phyloP scores from a whole-genome alignment of 2,888 invertebrate genomes.

The Conchocele bisecta region DNA sequence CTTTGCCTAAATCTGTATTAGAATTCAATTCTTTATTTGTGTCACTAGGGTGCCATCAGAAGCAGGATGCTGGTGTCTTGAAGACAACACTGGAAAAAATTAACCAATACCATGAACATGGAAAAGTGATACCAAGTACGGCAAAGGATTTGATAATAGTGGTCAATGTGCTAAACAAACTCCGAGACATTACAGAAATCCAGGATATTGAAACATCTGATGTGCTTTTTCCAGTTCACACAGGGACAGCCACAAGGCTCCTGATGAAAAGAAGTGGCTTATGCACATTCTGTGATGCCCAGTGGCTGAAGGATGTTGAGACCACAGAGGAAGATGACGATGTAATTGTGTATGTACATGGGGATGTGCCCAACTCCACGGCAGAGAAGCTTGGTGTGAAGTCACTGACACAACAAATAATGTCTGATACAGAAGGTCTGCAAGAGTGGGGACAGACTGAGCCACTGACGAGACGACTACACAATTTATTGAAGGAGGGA shows the following conservation, averaged over 20 bases:
- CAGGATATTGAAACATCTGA: too few species aligned
- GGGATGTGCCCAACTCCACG: constrained; percentile 57
- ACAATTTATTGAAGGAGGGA: constrained; percentile 61
- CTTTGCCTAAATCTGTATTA: constrained; percentile 32
- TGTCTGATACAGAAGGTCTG: constrained; percentile 57
- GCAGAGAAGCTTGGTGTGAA: constrained; percentile 68
- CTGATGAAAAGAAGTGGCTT: constrained; percentile 12
- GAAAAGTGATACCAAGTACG: neutral
- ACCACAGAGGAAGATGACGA: constrained; percentile 10
- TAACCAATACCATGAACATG: constrained; percentile 8
- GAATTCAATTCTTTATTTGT: constrained; percentile 24
- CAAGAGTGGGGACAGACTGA: constrained; percentile 72
- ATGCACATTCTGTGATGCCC: constrained; percentile 37
- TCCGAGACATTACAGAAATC: too few species aligned
- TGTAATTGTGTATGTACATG: constrained; percentile 56
- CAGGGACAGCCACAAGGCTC: neutral
- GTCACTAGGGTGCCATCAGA: constrained; percentile 15
- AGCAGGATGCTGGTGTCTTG: neutral
- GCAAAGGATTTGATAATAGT: neutral
- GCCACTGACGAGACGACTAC: constrained; percentile 68
- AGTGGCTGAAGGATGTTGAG: constrained; percentile 42
- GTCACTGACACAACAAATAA: constrained; percentile 65
- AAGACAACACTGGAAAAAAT: constrained; percentile 12
- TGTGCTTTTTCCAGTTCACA: constrained; percentile 33
- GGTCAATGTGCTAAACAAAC: constrained; percentile 27